Conservation (phyloP, 2,888 invertebrate species). For the Linyphia triangularis region DNA sequence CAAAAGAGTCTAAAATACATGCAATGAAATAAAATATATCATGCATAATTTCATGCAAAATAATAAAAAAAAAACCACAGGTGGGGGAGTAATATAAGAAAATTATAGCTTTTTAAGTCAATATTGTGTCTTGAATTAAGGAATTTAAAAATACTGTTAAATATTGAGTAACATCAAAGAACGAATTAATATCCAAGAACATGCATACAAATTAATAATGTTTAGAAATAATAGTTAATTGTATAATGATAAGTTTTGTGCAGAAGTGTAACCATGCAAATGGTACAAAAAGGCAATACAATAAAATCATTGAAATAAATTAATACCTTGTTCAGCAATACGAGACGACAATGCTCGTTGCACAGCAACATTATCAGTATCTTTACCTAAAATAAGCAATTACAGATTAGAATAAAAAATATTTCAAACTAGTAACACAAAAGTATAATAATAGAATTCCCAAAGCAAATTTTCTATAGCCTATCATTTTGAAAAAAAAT, state of each 20-base stretch:
- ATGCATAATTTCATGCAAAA: slow-evolving; percentile 62
- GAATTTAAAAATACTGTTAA: no score
- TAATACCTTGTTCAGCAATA: slow-evolving; percentile 79
- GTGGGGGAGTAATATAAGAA: no score
- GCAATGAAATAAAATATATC: slow-evolving; percentile 57
- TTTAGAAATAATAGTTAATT: no score
- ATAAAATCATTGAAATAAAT: background rate
- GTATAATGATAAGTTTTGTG: no score
- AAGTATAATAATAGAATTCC: background rate
- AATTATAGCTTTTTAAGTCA: no score
- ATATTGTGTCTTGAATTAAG: no score
- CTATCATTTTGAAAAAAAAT: no score
- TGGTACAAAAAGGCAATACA: background rate
- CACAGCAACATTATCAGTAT: slow-evolving; percentile 76
- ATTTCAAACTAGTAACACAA: background rate
- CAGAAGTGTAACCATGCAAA: background rate
- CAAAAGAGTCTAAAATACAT: slow-evolving; percentile 65
- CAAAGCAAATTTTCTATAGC: slow-evolving; percentile 71
- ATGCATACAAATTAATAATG: no score
- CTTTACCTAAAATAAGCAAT: slow-evolving; percentile 44
- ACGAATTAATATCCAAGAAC: no score
- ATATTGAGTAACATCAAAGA: no score
- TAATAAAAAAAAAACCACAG: slow-evolving; percentile 1
- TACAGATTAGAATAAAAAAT: background rate
- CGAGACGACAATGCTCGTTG: slow-evolving; percentile 80